These are phyloP conservation scores for Numenius phaeopus DNA, from an alignment of 2,797 vertebrate genomes.

Conservation along the genomic window DNA sequence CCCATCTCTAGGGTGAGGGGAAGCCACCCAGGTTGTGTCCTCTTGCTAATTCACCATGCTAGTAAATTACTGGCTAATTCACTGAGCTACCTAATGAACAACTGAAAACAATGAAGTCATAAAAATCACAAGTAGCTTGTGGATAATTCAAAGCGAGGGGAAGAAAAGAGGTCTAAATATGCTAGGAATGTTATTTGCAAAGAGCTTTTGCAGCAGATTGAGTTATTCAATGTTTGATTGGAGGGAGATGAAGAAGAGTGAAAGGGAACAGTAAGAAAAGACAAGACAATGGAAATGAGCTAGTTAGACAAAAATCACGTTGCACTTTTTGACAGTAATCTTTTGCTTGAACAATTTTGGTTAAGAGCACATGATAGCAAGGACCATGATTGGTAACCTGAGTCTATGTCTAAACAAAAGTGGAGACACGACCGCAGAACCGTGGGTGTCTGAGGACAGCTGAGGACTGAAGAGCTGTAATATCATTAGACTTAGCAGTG, in stretches of 20 bases:
- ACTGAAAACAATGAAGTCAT: slow-evolving; percentile 45
- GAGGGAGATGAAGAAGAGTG: background rate
- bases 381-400: background rate
- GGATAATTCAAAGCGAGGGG: slow-evolving; percentile 24
- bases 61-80: slow-evolving; percentile 25
- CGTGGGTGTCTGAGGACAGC: background rate
- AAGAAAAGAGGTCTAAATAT: slow-evolving; percentile 52
- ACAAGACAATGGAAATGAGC: background rate
- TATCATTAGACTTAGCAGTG: background rate
- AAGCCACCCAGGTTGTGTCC: slow-evolving; percentile 11
- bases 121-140: slow-evolving; percentile 56
- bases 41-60: background rate
- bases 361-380: background rate
- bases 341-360: background rate
- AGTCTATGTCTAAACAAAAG: background rate
- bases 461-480: background rate
- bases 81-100: background rate
- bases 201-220: background rate
- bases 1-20: background rate
- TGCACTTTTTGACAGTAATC: background rate
- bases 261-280: slow-evolving; percentile 14
- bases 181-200: slow-evolving; percentile 60
- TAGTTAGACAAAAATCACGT: background rate
- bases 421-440: background rate
- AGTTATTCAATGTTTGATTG: background rate